phyloP scores from a whole-genome alignment of 2,888 invertebrate species.

The Stenodera caucasica region DNA sequence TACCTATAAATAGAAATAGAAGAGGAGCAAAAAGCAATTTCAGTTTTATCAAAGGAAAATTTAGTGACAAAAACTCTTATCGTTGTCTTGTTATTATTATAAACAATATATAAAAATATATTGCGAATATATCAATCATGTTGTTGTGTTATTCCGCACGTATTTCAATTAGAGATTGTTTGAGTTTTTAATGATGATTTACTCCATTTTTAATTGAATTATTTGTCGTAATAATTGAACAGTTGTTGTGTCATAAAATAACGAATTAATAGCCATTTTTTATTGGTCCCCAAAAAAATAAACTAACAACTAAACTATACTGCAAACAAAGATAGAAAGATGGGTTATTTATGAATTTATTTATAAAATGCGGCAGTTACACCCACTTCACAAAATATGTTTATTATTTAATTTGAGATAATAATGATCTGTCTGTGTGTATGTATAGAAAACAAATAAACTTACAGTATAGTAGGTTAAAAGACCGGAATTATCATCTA shows the following conservation, averaged over 20 bases:
- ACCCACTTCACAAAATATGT: conserved; percentile 16
- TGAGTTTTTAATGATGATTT: too few species aligned
- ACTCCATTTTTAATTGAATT: too few species aligned
- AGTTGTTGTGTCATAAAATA: not conserved
- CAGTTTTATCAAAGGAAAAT: conserved; percentile 1
- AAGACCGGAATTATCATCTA: conserved; percentile 95
- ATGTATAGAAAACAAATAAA: too few species aligned
- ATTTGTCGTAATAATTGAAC: not conserved
- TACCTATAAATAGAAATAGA: too few species aligned
- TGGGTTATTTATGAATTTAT: not conserved
- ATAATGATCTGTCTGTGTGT: too few species aligned
- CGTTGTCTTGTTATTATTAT: not conserved
- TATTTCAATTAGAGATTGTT: not conserved
- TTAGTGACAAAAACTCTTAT: not conserved
- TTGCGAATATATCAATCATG: not conserved
- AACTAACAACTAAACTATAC: not conserved
- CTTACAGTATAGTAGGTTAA: conserved; percentile 97
- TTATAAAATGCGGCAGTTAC: conserved; percentile 12
- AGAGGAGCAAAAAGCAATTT: too few species aligned
- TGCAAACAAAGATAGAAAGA: not conserved
- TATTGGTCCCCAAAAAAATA: not conserved
- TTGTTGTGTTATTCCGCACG: not conserved
- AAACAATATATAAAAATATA: conserved; percentile 1
- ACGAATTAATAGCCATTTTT: not conserved
- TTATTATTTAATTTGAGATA: not conserved